Base-by-base conservation (phyloP, 1,140 invertebrate genomes). In the Tetragonula clypearis region DNA sequence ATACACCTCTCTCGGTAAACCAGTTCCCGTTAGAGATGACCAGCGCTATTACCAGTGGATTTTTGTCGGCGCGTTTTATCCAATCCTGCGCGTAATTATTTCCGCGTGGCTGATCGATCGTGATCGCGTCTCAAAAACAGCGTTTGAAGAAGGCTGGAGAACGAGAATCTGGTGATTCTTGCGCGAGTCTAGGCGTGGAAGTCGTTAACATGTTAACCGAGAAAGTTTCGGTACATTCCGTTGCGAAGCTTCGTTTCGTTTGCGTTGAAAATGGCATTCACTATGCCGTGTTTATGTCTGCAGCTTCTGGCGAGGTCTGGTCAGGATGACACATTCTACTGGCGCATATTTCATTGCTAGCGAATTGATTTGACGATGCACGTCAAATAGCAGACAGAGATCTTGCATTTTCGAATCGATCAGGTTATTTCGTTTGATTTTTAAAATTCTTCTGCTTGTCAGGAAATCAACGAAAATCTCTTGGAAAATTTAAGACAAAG, bases 1-100 rank as follows among this genome's bases (percentile, higher is more conserved):
- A 86, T 81, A 82, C 77, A 58, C 84, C 56, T 26, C 56, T 58
- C 65, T 83, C 66, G 81, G 88, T 79, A 88, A 88, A 84, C 85
- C 88, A 83, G 85, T 87, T 90, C 82, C 88, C 88, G 88, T 90
- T 90, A 90, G 88, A 73, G 88, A 90, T 89, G 88, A 90, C 88
- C 87, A 66, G 88, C 88, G 71, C 69, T 78, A 90, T 89, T 87
- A 89, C 79, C n/a, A n/a, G 2, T 5, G 19, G 62, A 90, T 82
- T 90, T 90, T 90, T 90, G 85, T 87, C 80, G 71, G 55, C 71
- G 53, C 56, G 77, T 68, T 89, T 87, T 87, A 85, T 89, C 86
- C 88, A 83, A 89, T 89, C 41, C 87, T 66, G 21, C 74, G 12
- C 76, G 79, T 90, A 90, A 90, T 90, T 89, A 90, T 90, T 89